A percentile compares a stretch with the other conserved stretches of the same genome.
phyloP scores from a whole-genome alignment of 2,113 vertebrate species.

The Sula dactylatra region DNA sequence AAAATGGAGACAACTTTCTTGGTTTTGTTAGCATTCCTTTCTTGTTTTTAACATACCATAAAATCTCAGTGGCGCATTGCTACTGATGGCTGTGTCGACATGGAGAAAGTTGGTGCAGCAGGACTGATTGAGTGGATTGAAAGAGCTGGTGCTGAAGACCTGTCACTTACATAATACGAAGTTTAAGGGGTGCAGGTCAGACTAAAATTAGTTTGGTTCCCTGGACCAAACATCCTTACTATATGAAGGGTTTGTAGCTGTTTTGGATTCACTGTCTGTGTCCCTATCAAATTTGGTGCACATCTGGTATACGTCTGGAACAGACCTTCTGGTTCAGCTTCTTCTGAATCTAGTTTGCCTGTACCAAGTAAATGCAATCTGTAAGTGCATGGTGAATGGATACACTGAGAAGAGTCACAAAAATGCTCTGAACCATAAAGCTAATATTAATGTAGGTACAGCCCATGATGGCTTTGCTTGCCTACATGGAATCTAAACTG shows the following conservation, averaged over 20 bases:
- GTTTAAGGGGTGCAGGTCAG: accelerated
- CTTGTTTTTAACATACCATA: background rate
- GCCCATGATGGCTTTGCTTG: background rate
- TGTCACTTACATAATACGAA: background rate
- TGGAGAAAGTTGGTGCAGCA: background rate
- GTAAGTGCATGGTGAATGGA: background rate
- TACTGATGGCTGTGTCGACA: background rate
- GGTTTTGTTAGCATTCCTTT: background rate
- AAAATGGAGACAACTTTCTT: background rate
- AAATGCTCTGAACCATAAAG: background rate
- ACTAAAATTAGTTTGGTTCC: background rate
- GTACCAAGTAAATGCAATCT: background rate
- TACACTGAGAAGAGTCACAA: background rate
- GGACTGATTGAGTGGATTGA: background rate
- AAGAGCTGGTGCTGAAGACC: background rate
- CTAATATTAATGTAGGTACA: background rate
- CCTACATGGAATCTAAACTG: background rate
- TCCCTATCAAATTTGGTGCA: background rate
- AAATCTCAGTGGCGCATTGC: background rate
- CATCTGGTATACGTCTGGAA: background rate
- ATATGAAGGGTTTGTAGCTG: background rate
- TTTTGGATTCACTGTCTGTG: background rate
- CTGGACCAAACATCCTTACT: background rate
- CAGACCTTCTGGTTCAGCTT: background rate
- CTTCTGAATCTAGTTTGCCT: background rate